Base-by-base conservation (phyloP, 2,888 invertebrate species). In the Griposia aprilina region DNA sequence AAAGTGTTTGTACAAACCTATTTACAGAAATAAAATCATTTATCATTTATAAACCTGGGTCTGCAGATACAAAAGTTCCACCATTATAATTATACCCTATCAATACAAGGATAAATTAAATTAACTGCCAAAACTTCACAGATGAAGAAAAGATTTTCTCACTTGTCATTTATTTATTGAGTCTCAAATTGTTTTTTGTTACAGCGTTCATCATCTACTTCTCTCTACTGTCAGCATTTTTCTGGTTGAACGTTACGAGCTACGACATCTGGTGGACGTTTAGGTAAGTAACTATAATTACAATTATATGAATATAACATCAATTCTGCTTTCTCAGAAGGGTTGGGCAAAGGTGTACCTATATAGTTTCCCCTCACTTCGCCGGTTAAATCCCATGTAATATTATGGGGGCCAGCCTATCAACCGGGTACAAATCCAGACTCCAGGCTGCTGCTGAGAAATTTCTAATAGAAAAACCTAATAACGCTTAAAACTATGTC, bases 261-360 rank as follows among this genome's bases (percentile, higher is more conserved):
- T 98, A 98, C 92, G 98, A 98, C 93, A 98, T 98, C 88, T 98
- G 98, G 98, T 97, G 98, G 97, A 98, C 98, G 2, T 98, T 98
- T 90, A 98, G 98, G 98, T 98, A 91, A 87, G 1, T 52, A 55
- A 41, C 41, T 41, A 41, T 36, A 26, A 6, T 45, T 45, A 17
- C 13, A 30, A 55, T 55, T 63, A n/a, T 45, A 23, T 41, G n/a
- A 36, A 36, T 11, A 8, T n/a, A n/a, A 30, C 2, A n/a, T 23
- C 17, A 36, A 2, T 23, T 2, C 10, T 52, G 52, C 17, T 66
- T 6, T 48, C 11, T 41, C 41, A 6, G 41, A 41, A 41, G 41
- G 41, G 41, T 41, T 36, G 5, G 41, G 41, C 41, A 41, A 5
- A 41, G 41, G 41, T 41, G 6, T 17, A 41, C 2, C 7, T 20